phyloP scores from a whole-genome alignment of 2,888 invertebrate species.

The Silvanus unidentatus region DNA sequence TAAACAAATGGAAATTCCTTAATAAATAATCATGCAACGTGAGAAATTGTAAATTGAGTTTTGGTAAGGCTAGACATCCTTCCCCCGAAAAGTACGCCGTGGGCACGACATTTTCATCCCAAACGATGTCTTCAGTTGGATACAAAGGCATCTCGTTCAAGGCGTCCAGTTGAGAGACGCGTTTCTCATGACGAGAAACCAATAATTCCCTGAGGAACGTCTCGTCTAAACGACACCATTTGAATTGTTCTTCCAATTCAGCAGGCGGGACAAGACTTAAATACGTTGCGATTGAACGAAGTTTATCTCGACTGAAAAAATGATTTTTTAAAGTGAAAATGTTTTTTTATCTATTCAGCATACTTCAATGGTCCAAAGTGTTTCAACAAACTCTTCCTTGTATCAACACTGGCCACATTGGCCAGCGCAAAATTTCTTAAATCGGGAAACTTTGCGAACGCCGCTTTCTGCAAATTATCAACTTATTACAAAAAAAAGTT shows the following conservation, averaged over 20 bases:
- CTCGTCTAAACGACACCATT: conserved; percentile 75
- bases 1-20: conserved; percentile 94
- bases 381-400: conserved; percentile 72
- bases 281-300: conserved; percentile 81
- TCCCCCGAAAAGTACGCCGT: conserved; percentile 96
- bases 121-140: conserved; percentile 95
- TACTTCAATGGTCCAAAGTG: conserved; percentile 76
- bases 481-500: conserved; percentile 4
- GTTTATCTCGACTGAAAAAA: conserved; percentile 60
- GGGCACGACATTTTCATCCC: conserved; percentile 99
- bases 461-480: conserved; percentile 79
- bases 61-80: conserved; percentile 91
- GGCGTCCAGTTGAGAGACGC: conserved; percentile 87
- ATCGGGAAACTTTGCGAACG: conserved; percentile 86
- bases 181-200: conserved; percentile 80
- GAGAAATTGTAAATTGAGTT: conserved; percentile 95
- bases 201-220: conserved; percentile 80
- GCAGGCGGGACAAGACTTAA: conserved; percentile 77
- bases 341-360: conserved; percentile 8
- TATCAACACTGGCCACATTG: conserved; percentile 94
- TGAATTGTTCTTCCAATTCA: conserved; percentile 59
- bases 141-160: conserved; percentile 98
- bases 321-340: background rate
- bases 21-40: conserved; percentile 96
- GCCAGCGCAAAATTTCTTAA: conserved; percentile 81